phyloP scores from a whole-genome alignment of 92 coral and sea anemone genomes.

The Siderastrea siderea region DNA sequence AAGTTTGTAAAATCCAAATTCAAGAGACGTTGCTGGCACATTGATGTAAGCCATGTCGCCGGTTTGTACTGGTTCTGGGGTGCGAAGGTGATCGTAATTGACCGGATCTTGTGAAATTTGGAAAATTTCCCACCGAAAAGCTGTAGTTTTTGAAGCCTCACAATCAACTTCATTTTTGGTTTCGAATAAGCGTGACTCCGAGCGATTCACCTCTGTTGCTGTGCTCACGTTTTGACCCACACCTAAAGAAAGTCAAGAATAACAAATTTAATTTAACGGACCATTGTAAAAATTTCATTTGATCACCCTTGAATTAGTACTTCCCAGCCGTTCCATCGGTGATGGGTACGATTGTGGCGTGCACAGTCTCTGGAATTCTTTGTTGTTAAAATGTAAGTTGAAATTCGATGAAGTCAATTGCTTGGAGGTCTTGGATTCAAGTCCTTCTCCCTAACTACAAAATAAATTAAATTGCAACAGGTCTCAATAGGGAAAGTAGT shows the following conservation, averaged over 20 bases:
- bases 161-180: slow-evolving; percentile 69
- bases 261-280: background rate
- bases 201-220: slow-evolving; percentile 51
- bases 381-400: too few species aligned
- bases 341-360: too few species aligned
- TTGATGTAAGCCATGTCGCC: slow-evolving; percentile 38
- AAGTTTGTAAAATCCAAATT: slow-evolving; percentile 77
- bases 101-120: slow-evolving; percentile 36
- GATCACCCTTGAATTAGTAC: too few species aligned
- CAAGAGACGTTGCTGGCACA: slow-evolving; percentile 45
- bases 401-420: too few species aligned
- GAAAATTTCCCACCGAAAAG: slow-evolving; percentile 69
- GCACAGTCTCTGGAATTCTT: too few species aligned
- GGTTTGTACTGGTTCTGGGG: background rate
- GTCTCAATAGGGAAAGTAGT: too few species aligned
- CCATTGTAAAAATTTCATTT: too few species aligned
- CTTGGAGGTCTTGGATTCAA: too few species aligned
- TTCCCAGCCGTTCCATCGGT: too few species aligned
- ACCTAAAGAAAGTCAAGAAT: slow-evolving; percentile 21
- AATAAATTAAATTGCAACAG: too few species aligned
- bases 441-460: too few species aligned
- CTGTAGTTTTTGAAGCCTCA: slow-evolving; percentile 75
- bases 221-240: slow-evolving; percentile 33
- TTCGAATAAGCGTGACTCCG: slow-evolving; percentile 45
- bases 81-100: background rate